A percentile compares a stretch with the other conserved stretches of the same genome.
Evolutionary conservation across 2,113 vertebrate species (phyloP).

Genomic region (Corydoras maculifer): DNA sequence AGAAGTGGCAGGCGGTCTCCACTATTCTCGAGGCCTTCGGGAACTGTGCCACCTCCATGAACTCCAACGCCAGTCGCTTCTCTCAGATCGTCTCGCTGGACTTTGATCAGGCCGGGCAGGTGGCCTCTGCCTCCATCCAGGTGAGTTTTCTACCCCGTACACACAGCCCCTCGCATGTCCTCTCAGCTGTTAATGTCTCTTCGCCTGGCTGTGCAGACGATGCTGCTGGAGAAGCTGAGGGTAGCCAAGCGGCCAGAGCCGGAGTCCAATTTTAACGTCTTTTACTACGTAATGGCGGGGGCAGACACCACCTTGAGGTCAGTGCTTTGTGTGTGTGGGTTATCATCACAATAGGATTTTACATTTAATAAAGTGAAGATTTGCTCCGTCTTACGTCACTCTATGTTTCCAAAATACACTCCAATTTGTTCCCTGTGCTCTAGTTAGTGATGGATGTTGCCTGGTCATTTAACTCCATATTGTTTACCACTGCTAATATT

Average conservation of each 20-base stretch:
- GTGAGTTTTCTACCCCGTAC: constrained; percentile 49
- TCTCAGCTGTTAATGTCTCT: background rate
- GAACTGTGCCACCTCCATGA: constrained; percentile 83
- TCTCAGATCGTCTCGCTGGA: constrained; percentile 93
- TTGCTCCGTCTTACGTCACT: no score
- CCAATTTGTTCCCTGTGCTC: no score
- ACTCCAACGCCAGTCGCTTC: constrained; percentile 86
- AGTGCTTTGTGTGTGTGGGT: no score
- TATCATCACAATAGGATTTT: no score
- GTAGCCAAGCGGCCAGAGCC: constrained; percentile 76
- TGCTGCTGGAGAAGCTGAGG: constrained; percentile 90
- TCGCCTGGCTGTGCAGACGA: constrained; percentile 64
- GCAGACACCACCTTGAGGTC: constrained; percentile 81
- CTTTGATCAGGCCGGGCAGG: constrained; percentile 94
- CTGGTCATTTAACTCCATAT: no score
- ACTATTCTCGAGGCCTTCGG: constrained; percentile 94
- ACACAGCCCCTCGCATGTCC: no score
- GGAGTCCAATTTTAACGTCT: constrained; percentile 86
- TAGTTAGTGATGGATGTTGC: no score
- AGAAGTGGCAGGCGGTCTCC: constrained; percentile 96
- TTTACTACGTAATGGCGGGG: constrained; percentile 92
- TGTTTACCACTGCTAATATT: no score
- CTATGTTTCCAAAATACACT: no score
- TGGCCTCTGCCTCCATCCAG: constrained; percentile 93
- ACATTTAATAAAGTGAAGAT: no score